Base-by-base conservation (phyloP, 2,113 vertebrate species). In the Apus apus region DNA sequence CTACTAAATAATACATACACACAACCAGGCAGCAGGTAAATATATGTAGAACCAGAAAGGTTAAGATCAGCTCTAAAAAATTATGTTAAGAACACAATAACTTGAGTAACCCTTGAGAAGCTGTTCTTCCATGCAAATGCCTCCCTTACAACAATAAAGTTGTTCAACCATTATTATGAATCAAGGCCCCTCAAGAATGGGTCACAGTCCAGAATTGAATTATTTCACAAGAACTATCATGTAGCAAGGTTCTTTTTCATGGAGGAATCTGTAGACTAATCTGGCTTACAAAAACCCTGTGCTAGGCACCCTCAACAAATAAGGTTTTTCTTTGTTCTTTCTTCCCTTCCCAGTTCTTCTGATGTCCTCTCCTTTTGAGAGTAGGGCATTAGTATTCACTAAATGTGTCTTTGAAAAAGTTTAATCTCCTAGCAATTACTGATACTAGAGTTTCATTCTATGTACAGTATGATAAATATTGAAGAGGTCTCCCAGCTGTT, bases 381-480 rank as follows among this genome's bases (percentile, higher is more conserved):
- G 61, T 20, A 66, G 58, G 29, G 19, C 45, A 78, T 95, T 85
- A 58, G 60, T 7, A 88, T 93, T 94, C 89, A 73, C 76, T 54
- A 11, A 43, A 25, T 51, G 50, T 26, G 38, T 56, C 71, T 94
- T 32, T 70, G 82, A n/a, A 90, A 85, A 96, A 90, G 71, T 90
- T 95, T 94, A 45, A 87, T 87, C 87, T 95, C 93, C 81, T 17
- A 87, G 90, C 86, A 92, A 90, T 96, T 90, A 87, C 72, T 16
- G 19, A 32, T 6, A 72, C 3, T 56, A 94, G 81, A 50, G 54
- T 89, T 90, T 61, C 74, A 72, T 88, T 94, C 7, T 15, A 51
- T 7, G 27, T 50, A 20, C 71, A 43, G 71, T 57, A 50, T 48
- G 76, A 85, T 64, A 89, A 95, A 60, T 80, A 87, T 6, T 79